These are phyloP conservation scores for Anas bernieri DNA, from an alignment of 2,797 vertebrate genomes.

Conservation along the genomic window DNA sequence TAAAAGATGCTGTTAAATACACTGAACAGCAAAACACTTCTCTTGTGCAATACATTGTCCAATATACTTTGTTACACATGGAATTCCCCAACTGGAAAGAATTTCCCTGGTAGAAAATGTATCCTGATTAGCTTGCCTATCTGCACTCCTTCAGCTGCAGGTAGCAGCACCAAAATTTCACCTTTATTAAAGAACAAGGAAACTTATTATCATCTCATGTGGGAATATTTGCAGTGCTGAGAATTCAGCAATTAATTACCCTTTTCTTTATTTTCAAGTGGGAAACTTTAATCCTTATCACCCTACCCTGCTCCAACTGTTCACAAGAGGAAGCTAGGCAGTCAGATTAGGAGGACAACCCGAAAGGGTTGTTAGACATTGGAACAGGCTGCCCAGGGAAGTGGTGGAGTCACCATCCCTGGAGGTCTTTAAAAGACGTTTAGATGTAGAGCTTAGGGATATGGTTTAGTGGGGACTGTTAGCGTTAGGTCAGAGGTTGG, in stretches of 20 bases:
- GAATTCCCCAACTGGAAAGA: background rate
- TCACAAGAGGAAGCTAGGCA: background rate
- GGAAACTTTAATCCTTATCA: background rate
- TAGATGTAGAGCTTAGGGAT: too few species aligned
- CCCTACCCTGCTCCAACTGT: rapidly evolving
- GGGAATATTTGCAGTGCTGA: background rate
- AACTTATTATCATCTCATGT: background rate
- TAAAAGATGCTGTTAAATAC: rapidly evolving
- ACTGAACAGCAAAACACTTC: background rate
- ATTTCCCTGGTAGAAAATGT: background rate
- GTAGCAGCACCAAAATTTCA: background rate
- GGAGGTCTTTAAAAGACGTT: too few species aligned
- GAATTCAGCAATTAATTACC: background rate
- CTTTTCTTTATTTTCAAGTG: background rate
- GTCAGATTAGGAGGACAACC: background rate
- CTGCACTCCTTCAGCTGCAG: background rate
- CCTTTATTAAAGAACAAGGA: background rate
- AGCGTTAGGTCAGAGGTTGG: too few species aligned
- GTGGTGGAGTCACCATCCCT: too few species aligned
- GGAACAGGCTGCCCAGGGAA: too few species aligned
- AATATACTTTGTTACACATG: rapidly evolving
- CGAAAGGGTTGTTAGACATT: too few species aligned
- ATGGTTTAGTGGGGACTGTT: too few species aligned
- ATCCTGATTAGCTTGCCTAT: background rate
- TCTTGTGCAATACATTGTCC: background rate